phyloP scores from a whole-genome alignment of 2,888 invertebrate species.

The Odontomyia ornata region DNA sequence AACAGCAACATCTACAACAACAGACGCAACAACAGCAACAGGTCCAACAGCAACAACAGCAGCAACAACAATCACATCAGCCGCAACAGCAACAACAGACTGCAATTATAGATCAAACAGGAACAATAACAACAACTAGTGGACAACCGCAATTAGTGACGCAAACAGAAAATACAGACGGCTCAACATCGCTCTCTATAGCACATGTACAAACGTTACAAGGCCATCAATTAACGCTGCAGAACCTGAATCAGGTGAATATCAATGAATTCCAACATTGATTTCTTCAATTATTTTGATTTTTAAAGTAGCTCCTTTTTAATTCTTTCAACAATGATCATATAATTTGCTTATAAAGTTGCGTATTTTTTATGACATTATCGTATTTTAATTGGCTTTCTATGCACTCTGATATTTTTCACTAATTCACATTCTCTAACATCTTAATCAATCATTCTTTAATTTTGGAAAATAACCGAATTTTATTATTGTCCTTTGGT shows the following conservation, averaged over 20 bases:
- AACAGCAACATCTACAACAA: slow-evolving; percentile 52
- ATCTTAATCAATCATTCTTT: too few relatives aligned
- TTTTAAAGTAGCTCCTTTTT: slow-evolving; percentile 9
- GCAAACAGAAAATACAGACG: slow-evolving; percentile 63
- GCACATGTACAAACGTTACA: slow-evolving; percentile 64
- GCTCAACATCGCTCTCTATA: slow-evolving; percentile 63
- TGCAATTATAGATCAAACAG: slow-evolving; percentile 44
- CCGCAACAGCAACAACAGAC: slow-evolving; percentile 52
- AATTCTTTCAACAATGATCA: too few relatives aligned
- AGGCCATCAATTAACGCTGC: slow-evolving; percentile 63
- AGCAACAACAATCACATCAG: slow-evolving; percentile 56
- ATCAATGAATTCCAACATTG: slow-evolving; percentile 41
- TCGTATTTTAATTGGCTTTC: too few relatives aligned
- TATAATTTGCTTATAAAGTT: slow-evolving; percentile 7
- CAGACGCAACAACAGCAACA: slow-evolving; percentile 58
- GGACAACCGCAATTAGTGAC: slow-evolving; percentile 60
- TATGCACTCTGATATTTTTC: too few relatives aligned
- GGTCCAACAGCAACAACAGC: slow-evolving; percentile 49
- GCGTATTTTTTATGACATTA: too few relatives aligned
- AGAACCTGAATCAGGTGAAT: slow-evolving; percentile 65
- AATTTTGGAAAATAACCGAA: too few relatives aligned
- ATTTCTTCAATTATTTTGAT: slow-evolving; percentile 13
- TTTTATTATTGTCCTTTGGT: too few relatives aligned
- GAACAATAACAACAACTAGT: slow-evolving; percentile 47
- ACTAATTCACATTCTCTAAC: too few relatives aligned